Base-by-base conservation (phyloP, 2,888 invertebrate genomes). In the Steromphala cineraria region DNA sequence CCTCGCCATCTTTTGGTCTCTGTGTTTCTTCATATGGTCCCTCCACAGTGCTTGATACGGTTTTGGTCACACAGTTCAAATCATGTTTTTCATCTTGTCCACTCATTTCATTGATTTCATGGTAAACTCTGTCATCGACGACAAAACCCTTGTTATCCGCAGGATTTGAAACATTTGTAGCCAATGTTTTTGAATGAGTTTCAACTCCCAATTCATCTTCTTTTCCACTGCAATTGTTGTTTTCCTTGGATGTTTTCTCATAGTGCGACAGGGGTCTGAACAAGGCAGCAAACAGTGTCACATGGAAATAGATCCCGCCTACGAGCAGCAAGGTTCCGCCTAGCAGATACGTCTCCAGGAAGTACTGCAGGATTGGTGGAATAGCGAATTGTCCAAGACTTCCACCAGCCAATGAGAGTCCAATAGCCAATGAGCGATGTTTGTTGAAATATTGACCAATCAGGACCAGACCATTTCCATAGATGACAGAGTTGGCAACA, bases 371-470 rank as follows among this genome's bases (percentile, higher is more conserved):
- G 17, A 91, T 56, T 0, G 90, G 90, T 13, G 91, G 91, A 31
- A 91, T 19, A 13, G 82, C 87, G 85, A 91, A 91, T 83, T 89
- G 88, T 7, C 91, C 91, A n/a, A 90, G 83, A 81, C 90, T 90
- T n/a, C 90, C 86, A 2, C 91, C 91, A 17, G 89, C 81, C 77
- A 91, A 78, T 13, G 89, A 86, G 52, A 91, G 28, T 4, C 90
- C 91, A 80, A 88, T 91, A n/a, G 91, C 91, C 19, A 91, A 24
- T 28, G 89, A 84, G 4, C 90, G 85, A 5, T 85, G 81, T 62
- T 86, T 88, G n/a, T 82, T 77, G 82, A 91, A 91, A 81, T 91
- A 91, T 52, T 86, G 82, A 1, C 90, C 90, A 8, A 91, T 52
- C 82, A 90, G 89, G 0, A 91, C 89, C 28, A 91, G 81, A 13